These are phyloP conservation scores for Mareca strepera DNA, from an alignment of 2,797 vertebrate genomes.

Conservation along the genomic window DNA sequence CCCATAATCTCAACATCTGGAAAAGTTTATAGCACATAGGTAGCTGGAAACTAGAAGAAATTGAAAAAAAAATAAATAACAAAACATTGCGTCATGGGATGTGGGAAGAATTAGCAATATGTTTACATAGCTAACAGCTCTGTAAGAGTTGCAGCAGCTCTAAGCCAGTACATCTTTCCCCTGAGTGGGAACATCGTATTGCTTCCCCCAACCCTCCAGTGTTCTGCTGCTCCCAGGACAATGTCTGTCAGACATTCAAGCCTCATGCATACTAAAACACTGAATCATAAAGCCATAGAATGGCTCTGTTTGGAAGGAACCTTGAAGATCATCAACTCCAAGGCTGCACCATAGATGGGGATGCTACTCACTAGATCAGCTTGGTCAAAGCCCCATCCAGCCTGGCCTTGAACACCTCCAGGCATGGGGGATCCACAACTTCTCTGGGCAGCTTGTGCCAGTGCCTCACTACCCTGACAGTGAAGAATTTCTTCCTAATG, in stretches of 20 bases:
- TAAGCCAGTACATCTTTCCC: neutral
- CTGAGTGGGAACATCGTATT: neutral
- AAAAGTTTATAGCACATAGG: neutral
- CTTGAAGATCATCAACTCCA: no score
- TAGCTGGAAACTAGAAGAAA: neutral
- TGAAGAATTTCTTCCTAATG: no score
- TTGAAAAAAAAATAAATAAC: neutral
- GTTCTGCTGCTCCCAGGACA: neutral
- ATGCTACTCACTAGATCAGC: no score
- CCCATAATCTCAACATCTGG: neutral
- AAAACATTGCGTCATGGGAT: accelerated
- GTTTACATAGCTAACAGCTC: neutral
- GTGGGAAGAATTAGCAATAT: neutral
- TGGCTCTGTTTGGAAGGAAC: no score
- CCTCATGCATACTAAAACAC: neutral
- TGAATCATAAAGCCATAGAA: neutral
- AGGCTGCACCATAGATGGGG: no score
- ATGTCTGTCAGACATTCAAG: neutral
- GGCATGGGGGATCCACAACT: no score
- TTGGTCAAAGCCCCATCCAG: no score
- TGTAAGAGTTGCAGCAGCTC: neutral
- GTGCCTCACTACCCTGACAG: no score
- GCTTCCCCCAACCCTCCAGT: neutral
- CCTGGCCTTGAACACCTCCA: no score
- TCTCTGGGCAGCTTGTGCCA: no score